These are phyloP conservation scores for Alviniconcha strummeri DNA, from an alignment of 2,888 invertebrate genomes.

Conservation along the genomic window DNA sequence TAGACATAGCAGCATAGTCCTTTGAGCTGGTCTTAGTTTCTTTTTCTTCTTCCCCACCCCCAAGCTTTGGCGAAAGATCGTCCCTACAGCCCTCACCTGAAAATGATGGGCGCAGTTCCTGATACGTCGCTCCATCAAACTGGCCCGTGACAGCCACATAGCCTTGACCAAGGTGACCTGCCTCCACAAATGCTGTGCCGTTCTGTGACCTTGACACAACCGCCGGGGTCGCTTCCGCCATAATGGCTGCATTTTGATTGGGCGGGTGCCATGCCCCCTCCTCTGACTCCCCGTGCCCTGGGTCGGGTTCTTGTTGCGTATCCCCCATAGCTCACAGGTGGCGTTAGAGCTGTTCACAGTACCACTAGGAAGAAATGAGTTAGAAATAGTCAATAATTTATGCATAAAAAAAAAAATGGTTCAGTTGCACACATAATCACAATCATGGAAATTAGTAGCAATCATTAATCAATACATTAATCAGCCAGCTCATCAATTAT, in stretches of 20 bases:
- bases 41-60: too few species aligned
- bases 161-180: constrained; percentile 22
- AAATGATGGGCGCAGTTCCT: constrained; percentile 40
- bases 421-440: not conserved
- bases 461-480: too few species aligned
- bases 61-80: too few species aligned
- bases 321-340: constrained; percentile 32
- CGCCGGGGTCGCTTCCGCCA: constrained; percentile 30
- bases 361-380: not conserved
- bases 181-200: constrained; percentile 27
- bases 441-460: too few species aligned
- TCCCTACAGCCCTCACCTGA: constrained; percentile 29
- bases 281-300: constrained; percentile 28
- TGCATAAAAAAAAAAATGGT: not conserved
- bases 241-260: constrained; percentile 42
- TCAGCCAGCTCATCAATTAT: too few species aligned
- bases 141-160: constrained; percentile 24
- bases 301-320: constrained; percentile 23
- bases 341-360: not conserved
- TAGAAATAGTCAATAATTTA: not conserved
- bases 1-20: too few species aligned
- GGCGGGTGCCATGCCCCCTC: constrained; percentile 46
- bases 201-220: constrained; percentile 34
- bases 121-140: constrained; percentile 37
- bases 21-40: too few species aligned